phyloP scores from a whole-genome alignment of 2,797 vertebrate species.

The Acanthis flammea region DNA sequence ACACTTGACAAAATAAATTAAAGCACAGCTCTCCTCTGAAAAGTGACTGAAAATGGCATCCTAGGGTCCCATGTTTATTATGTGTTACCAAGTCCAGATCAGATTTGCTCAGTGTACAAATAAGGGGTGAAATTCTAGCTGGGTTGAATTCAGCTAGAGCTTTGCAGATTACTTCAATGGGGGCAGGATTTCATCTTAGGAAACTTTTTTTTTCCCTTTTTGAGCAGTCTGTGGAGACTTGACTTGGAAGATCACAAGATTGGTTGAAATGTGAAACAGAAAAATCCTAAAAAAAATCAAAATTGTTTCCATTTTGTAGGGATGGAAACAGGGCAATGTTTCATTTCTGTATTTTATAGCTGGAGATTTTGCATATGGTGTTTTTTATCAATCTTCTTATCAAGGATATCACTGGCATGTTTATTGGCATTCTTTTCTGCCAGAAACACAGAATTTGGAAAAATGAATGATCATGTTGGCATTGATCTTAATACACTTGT shows the following conservation, averaged over 20 bases:
- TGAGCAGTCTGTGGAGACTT: conserved; percentile 21
- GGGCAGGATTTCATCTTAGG: conserved; percentile 42
- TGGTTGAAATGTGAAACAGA: conserved; percentile 25
- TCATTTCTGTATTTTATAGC: background rate
- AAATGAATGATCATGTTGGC: background rate
- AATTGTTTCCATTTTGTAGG: conserved; percentile 22
- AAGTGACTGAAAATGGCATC: conserved; percentile 67
- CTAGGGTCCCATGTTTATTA: conserved; percentile 60
- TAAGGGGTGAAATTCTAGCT: conserved; percentile 58
- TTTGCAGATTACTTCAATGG: conserved; percentile 39
- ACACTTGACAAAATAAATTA: conserved; percentile 72
- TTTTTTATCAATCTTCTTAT: conserved; percentile 20
- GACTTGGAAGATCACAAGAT: conserved; percentile 10
- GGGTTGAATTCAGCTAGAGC: conserved; percentile 19
- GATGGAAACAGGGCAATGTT: conserved; percentile 12
- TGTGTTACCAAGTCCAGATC: conserved; percentile 62
- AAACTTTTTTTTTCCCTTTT: background rate
- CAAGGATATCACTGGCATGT: background rate
- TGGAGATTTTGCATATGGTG: background rate
- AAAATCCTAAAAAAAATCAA: conserved; percentile 29
- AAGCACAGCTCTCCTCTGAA: conserved; percentile 16
- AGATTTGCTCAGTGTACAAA: conserved; percentile 65
- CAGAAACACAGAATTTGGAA: background rate
- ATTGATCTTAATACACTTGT: background rate
- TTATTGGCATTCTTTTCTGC: conserved; percentile 6